Evolutionary conservation across 2,888 invertebrate genomes (phyloP), one percentile per base, ranked within the genome.

Genomic region (Lordiphosa fenestrarum): DNA sequence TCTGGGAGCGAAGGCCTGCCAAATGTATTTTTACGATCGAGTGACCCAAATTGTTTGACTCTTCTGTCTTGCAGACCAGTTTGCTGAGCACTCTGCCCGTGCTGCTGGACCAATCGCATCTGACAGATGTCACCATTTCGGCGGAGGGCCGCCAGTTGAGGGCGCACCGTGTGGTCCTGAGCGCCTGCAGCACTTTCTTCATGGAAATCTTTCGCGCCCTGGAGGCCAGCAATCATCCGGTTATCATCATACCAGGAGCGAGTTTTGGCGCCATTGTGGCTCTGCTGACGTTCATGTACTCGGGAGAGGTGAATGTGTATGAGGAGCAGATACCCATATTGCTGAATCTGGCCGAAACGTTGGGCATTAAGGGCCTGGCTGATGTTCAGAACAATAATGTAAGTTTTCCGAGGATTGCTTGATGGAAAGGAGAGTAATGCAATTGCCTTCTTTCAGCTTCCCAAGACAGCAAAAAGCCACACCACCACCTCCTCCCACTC

Each of bases 121-220:
- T 96, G 81, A 95, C 96, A 53, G 96, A 96, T 89, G 95, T 96
- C 47, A 96, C 96, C 9, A 91, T 97, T 44, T 95, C 95, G 69
- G 96, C 96, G 4, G 95, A 94, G 75, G 95, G 95, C 19, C 93
- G 94, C 63, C 93, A 94, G n/a, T 91, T 97, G 71, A 94, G 94
- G 80, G 97, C 96, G 1, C 97, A 97, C 89, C 93, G 94, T 83
- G 93, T 97, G 50, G 95, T 97, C 49, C 91, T 97, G 55, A 96
- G 96, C 23, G 95, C 96, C 67, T 96, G 97, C 90, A 96, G 96
- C 90, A 94, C 94, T 73, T 97, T 97, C 90, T 97, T 97, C 89
- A 94, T 95, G 80, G 95, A 96, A 85, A 91, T 96, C 66, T 96
- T 96, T 90, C 88, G 89, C n/a, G 88, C 89, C 0, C 80, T 89